These are phyloP conservation scores for Tetranychus piercei DNA, from an alignment of 2,888 invertebrate species.

Conservation along the genomic window DNA sequence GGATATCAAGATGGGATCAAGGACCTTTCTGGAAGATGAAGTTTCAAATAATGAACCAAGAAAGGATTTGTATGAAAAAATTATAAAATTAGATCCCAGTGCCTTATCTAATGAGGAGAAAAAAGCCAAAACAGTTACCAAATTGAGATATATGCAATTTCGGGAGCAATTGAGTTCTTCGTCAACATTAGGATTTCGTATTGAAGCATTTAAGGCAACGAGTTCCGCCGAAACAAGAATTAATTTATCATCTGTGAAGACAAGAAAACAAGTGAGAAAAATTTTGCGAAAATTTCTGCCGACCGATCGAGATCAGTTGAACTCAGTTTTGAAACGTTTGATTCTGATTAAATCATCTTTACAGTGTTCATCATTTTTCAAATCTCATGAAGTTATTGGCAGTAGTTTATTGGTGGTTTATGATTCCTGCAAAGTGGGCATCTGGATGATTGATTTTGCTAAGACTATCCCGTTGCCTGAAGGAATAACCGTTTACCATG, in stretches of 20 bases:
- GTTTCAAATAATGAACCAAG: conserved; percentile 62
- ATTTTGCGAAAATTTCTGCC: conserved; percentile 55
- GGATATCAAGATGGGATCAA: conserved; percentile 90
- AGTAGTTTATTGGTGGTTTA: conserved; percentile 85
- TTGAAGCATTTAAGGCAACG: conserved; percentile 59
- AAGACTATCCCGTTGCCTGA: conserved; percentile 62
- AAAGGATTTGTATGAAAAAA: conserved; percentile 78
- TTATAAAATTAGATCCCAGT: conserved; percentile 72
- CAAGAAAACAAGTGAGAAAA: background rate
- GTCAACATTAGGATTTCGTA: conserved; percentile 75
- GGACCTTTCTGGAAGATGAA: conserved; percentile 82
- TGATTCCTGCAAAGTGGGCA: conserved; percentile 66
- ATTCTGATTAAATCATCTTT: conserved; percentile 56
- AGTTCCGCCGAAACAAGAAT: too few relatives aligned
- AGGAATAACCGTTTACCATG: conserved; percentile 52
- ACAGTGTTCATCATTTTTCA: conserved; percentile 59
- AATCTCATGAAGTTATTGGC: conserved; percentile 69
- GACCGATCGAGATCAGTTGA: conserved; percentile 42
- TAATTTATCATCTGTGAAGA: background rate
- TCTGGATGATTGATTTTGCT: conserved; percentile 93
- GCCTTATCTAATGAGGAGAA: conserved; percentile 73
- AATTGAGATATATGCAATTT: conserved; percentile 69
- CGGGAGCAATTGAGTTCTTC: conserved; percentile 82
- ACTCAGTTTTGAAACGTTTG: conserved; percentile 51
- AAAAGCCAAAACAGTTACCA: conserved; percentile 62